Evolutionary conservation across 2,888 invertebrate genomes (phyloP), one percentile per base, ranked within the genome.

Genomic region (Himalopsyche anomala): DNA sequence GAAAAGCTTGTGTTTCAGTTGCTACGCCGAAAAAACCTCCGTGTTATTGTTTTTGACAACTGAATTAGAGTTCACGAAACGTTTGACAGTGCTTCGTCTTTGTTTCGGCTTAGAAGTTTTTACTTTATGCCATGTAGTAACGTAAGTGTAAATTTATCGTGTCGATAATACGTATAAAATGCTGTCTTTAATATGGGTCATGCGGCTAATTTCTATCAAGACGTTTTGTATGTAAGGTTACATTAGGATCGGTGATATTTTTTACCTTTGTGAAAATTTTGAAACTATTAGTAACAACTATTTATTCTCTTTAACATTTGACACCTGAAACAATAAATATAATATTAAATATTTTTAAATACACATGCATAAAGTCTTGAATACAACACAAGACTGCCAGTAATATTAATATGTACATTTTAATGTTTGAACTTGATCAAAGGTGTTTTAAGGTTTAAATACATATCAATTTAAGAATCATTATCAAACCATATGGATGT

Each of bases 21-120:
- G 42, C 40, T 83, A 51, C 36, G 36, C 36, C 36, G 36, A 15
- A 74, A 74, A 74, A 36, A 38, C 38, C 36, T 74, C 74, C 55
- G 85, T 85, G 81, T 85, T 85, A 81, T 85, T 85, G 85, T 85
- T 85, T 85, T 74, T 74, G 74, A 74, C 74, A 74, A 74, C 74
- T 74, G 74, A 74, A 74, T 12, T 36, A 36, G 28, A 74, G 74
- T 74, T 74, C 5, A 15, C 36, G 38, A 74, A 74, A 1, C 74
- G 74, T 74, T 38, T 74, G 15, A 74, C 36, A 74, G 74, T 74
- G 74, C 38, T 36, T 6, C 36, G 19, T 38, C 19, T 36, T 15
- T 19, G 15, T 28, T 74, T 36, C 12, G 3, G 74, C 15, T 12
- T 1, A 12, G 12, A 74, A 74, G 1, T 36, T 38, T 74, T 74